Conservation (phyloP, 2,888 invertebrate species). For the Helleia helle region DNA sequence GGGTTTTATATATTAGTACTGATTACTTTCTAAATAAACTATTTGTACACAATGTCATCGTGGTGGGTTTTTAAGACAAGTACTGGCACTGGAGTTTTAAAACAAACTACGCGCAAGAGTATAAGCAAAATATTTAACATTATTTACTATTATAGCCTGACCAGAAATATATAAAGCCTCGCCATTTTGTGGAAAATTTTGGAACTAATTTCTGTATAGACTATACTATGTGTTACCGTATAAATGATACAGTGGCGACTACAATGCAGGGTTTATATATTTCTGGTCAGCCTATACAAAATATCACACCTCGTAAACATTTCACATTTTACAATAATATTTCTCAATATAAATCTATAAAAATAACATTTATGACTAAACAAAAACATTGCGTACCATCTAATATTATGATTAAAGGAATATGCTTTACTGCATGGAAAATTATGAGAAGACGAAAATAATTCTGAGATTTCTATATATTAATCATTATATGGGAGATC, state of each 20-base stretch:
- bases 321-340: background rate
- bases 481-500: constrained; percentile 18
- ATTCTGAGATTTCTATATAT: constrained; percentile 17
- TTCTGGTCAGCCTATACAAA: too few species aligned
- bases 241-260: too few species aligned
- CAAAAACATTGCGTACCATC: constrained; percentile 5
- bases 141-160: constrained; percentile 18
- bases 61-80: constrained; percentile 19
- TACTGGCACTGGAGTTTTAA: constrained; percentile 15
- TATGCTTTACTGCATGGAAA: too few species aligned
- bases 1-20: constrained; percentile 4
- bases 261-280: too few species aligned
- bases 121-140: background rate
- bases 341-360: background rate
- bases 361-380: constrained; percentile 4
- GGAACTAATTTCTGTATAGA: too few species aligned
- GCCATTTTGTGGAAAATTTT: too few species aligned
- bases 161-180: too few species aligned
- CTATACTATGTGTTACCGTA: too few species aligned
- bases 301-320: constrained; percentile 35
- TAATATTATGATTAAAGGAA: too few species aligned
- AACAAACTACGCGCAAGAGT: constrained; percentile 11
- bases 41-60: constrained; percentile 15
- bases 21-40: constrained; percentile 6
- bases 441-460: background rate